Percentiles rank a stretch among this genome's conserved stretches.
phyloP scores from a whole-genome alignment of 2,797 vertebrate genomes.

The Trachops cirrhosus region DNA sequence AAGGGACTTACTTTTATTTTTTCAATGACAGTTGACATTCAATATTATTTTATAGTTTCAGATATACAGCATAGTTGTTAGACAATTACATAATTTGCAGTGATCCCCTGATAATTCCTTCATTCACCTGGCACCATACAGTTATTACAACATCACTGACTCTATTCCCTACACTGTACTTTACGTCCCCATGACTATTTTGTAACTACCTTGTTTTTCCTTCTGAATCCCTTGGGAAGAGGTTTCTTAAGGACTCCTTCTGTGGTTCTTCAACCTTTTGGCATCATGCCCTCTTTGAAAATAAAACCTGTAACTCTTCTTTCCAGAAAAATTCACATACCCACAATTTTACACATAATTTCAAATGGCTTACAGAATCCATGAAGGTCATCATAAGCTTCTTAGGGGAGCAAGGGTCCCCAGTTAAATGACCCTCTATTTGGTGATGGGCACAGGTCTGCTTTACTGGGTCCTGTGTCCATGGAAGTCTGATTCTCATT shows the following conservation, averaged over 20 bases:
- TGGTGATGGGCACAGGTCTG: neutral
- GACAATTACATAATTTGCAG: neutral
- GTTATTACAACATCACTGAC: neutral
- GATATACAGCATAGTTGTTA: neutral
- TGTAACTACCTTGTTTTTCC: neutral
- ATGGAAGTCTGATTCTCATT: neutral
- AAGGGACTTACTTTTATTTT: neutral
- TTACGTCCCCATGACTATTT: neutral
- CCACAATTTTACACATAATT: neutral
- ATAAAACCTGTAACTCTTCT: neutral
- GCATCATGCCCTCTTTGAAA: neutral
- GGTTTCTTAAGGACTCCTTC: neutral
- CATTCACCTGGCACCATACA: neutral
- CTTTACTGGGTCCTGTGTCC: neutral
- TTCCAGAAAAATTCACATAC: neutral
- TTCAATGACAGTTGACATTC: neutral
- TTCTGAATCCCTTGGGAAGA: neutral
- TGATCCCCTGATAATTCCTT: neutral
- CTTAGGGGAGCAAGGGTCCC: neutral
- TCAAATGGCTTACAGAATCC: neutral
- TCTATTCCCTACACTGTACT: neutral
- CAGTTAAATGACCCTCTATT: neutral
- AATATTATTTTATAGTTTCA: neutral
- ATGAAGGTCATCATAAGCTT: neutral
- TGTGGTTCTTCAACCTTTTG: neutral